Percentiles rank a stretch among this genome's conserved stretches.
These are phyloP conservation scores for Bolinopsis microptera DNA, from an alignment of 37 sponge, comb jelly and placozoan species.

Conservation along the genomic window DNA sequence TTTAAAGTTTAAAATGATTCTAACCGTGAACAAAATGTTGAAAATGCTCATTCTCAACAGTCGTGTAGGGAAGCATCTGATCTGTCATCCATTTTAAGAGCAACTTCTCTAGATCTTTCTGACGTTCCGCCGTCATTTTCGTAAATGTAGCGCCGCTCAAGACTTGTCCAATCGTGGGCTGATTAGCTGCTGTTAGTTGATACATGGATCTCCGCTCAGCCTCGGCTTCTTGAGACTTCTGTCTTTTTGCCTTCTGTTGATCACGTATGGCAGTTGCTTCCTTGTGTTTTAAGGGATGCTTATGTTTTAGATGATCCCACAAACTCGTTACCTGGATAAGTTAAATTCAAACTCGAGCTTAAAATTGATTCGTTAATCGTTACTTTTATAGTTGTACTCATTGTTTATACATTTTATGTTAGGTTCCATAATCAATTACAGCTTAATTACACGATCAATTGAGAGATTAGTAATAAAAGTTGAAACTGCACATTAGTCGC, in stretches of 20 bases:
- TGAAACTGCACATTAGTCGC: too few relatives aligned
- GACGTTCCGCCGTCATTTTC: not conserved
- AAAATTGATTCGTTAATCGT: too few relatives aligned
- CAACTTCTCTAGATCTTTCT: not conserved
- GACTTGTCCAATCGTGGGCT: not conserved
- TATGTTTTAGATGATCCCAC: not conserved
- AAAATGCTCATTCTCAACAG: not conserved
- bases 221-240: not conserved
- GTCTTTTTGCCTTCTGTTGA: not conserved
- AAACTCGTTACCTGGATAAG: too few relatives aligned
- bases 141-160: not conserved
- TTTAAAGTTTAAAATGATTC: too few relatives aligned
- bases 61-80: not conserved
- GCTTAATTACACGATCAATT: too few relatives aligned
- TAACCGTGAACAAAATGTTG: not conserved
- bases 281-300: not conserved
- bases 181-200: not conserved
- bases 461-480: too few relatives aligned
- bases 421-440: too few relatives aligned
- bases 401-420: too few relatives aligned
- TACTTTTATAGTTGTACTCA: too few relatives aligned
- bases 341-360: too few relatives aligned
- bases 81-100: not conserved
- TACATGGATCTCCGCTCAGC: not conserved
- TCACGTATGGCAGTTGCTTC: not conserved